These are phyloP conservation scores for Lysandra bellargus DNA, from an alignment of 2,888 invertebrate species.

Conservation along the genomic window DNA sequence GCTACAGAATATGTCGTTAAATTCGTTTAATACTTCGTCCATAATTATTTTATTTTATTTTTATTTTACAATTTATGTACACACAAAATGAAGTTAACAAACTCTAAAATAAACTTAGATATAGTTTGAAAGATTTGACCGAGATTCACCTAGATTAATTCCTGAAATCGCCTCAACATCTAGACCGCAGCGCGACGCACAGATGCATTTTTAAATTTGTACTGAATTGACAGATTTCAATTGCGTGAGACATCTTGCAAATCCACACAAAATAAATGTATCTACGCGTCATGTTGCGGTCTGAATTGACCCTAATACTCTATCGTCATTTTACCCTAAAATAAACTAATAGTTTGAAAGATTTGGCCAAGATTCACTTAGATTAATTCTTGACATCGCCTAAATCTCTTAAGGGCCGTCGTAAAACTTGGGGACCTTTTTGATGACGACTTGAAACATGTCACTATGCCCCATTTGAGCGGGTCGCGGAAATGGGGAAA, in stretches of 20 bases:
- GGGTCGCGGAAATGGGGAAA: background rate
- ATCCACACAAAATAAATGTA: no score
- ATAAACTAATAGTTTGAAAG: background rate
- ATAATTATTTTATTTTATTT: no score
- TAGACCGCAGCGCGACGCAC: background rate
- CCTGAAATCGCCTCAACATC: background rate
- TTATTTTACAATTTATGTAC: no score
- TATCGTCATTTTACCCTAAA: background rate
- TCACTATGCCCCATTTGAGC: background rate
- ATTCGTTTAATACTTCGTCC: background rate
- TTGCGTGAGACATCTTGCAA: no score
- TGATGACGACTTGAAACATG: background rate
- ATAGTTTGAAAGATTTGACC: background rate
- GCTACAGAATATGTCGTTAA: no score
- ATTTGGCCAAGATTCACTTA: background rate
- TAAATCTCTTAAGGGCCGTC: conserved; percentile 8
- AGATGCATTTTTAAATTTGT: no score
- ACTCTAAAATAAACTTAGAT: background rate
- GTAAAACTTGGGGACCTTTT: conserved; percentile 11
- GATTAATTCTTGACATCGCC: conserved; percentile 5
- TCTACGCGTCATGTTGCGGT: no score
- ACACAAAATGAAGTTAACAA: no score
- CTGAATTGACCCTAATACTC: no score
- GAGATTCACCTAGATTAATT: conserved; percentile 3
- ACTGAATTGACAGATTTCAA: no score